phyloP scores from a whole-genome alignment of 2,797 vertebrate species.

The Sebastiscus albofasciatus region DNA sequence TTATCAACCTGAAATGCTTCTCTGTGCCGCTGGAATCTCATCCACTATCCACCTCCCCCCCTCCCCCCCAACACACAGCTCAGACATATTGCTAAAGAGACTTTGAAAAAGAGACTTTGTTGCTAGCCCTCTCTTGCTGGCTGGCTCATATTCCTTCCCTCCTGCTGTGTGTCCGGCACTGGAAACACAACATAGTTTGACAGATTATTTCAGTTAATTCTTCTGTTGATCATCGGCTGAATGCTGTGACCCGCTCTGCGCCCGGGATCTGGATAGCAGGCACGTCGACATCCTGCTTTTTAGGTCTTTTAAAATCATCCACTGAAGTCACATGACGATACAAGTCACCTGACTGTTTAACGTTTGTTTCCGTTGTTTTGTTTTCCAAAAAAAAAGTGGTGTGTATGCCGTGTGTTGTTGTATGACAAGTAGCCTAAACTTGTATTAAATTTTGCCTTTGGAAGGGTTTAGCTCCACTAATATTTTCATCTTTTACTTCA shows the following conservation, averaged over 20 bases:
- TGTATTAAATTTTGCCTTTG: constrained; percentile 56
- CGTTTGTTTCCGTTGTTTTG: background rate
- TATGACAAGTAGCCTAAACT: constrained; percentile 56
- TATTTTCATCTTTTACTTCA: constrained; percentile 61
- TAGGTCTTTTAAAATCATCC: constrained; percentile 35
- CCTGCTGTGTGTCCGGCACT: constrained; percentile 2
- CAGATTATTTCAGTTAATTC: background rate
- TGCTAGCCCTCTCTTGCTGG: background rate
- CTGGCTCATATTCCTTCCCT: constrained; percentile 20
- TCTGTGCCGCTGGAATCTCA: constrained; percentile 20
- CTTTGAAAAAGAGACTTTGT: constrained; percentile 29
- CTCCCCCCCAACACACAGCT: background rate
- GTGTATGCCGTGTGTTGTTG: constrained; percentile 45
- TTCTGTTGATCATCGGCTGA: constrained; percentile 11
- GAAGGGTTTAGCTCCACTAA: constrained; percentile 67
- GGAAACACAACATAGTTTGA: background rate
- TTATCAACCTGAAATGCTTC: constrained; percentile 29
- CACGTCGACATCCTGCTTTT: background rate
- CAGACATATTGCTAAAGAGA: constrained; percentile 12
- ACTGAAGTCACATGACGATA: constrained; percentile 26
- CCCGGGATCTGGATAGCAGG: constrained; percentile 3
- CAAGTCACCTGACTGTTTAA: background rate
- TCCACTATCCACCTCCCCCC: background rate
- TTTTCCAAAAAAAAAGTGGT: constrained; percentile 14
- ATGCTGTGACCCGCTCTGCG: constrained; percentile 35